Base-by-base conservation (phyloP, 1,140 invertebrate genomes). In the Listronotus oregonensis region DNA sequence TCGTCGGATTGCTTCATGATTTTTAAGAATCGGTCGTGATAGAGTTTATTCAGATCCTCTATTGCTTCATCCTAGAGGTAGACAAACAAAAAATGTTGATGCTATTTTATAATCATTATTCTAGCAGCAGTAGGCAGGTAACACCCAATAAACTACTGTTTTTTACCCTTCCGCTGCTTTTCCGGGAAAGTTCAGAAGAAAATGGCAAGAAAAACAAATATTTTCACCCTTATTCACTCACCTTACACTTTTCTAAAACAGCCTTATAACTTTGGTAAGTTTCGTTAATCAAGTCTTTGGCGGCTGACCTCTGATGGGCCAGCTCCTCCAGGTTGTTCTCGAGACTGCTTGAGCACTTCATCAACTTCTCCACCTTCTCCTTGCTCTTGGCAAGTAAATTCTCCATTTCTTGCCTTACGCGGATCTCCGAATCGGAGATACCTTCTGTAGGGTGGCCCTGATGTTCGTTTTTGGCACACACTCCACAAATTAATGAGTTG, bases 231-330 rank as follows among this genome's bases (percentile, higher is more conserved):
- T 27, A 37, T 3, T 8, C n/a, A n/a, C 63, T 51, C 43, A 65
- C 63, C 63, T 65, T 65, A 58, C 87, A 87, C 70, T 89, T 87
- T 71, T 96, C 92, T 47, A 96, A 79, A 54, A 92, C 82, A 32
- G 89, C 89, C 78, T 93, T 93, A 72, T 92, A 95, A 76, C 85
- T 87, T 73, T 89, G 86, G 81, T 91, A 94, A 50, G 92, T 89
- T 79, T 96, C 92, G 51, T 90, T 86, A 67, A 97, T 93, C 37
- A 92, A 82, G 73, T 86, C 87, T 73, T 89, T 90, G n/a, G 92
- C 93, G 76, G 90, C 88, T 75, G 95, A 93, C 66, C 90, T 87
- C 77, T 95, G 92, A 69, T 87, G 83, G 77, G 95, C 90, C 17
- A 96, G 78, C 64, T 96, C 93, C 55, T 89, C 89, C n/a, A 96